A percentile compares a stretch with the other conserved stretches of the same genome.
These are phyloP conservation scores for Achatina immaculata DNA, from an alignment of 1,140 invertebrate genomes.

Conservation along the genomic window DNA sequence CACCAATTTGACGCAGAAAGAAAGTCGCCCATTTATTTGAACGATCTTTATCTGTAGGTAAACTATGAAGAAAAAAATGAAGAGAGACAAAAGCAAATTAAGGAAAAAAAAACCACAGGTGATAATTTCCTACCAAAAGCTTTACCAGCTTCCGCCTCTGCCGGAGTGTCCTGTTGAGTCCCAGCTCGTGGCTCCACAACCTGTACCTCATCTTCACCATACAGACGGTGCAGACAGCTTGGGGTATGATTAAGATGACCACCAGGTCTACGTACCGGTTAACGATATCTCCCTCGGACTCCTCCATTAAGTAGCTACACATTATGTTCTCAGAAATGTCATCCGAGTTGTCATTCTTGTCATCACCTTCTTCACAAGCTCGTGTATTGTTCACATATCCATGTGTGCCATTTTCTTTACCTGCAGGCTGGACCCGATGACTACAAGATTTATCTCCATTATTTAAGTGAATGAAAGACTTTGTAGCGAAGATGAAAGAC, in stretches of 20 bases:
- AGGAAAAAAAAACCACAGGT: conserved; percentile 5
- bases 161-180: neutral
- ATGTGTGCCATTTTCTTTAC: neutral
- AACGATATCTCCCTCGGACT: conserved; percentile 5
- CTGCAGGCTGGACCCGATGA: neutral
- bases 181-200: neutral
- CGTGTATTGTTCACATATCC: neutral
- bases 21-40: no score
- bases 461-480: neutral
- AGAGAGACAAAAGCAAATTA: conserved; percentile 5
- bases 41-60: no score
- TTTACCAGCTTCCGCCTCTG: neutral
- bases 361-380: neutral
- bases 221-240: neutral
- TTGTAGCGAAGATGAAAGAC: neutral
- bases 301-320: conserved; percentile 15
- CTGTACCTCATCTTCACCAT: neutral
- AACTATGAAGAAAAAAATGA: conserved; percentile 33
- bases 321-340: neutral
- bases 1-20: no score
- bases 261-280: neutral
- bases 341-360: neutral
- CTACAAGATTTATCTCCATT: no score
- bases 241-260: neutral
- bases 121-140: neutral